Evolutionary conservation across 2,888 invertebrate species (phyloP).

Genomic region (Phoronis australis): DNA sequence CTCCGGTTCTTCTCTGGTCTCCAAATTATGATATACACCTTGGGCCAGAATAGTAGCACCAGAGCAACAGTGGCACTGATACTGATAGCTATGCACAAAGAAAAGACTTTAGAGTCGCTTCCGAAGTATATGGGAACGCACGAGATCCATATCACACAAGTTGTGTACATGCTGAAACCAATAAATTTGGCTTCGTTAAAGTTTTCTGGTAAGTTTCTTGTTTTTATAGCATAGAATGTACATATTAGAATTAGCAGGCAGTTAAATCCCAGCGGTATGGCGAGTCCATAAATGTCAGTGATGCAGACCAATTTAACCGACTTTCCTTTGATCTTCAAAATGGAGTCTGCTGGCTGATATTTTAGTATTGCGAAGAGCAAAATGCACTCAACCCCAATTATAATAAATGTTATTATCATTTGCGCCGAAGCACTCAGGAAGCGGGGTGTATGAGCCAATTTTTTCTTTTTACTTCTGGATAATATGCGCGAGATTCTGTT

Average conservation of each 20-base stretch:
- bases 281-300: slow-evolving; percentile 57
- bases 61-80: slow-evolving; percentile 69
- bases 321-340: slow-evolving; percentile 45
- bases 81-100: slow-evolving; percentile 67
- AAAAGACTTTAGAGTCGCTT: slow-evolving; percentile 61
- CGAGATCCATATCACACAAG: slow-evolving; percentile 95
- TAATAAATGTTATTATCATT: slow-evolving; percentile 73
- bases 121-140: slow-evolving; percentile 97
- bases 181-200: slow-evolving; percentile 75
- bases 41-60: slow-evolving; percentile 69
- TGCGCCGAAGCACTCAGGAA: slow-evolving; percentile 64
- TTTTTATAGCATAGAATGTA: slow-evolving; percentile 78
- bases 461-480: slow-evolving; percentile 92
- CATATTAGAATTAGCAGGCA: slow-evolving; percentile 70
- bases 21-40: slow-evolving; percentile 70
- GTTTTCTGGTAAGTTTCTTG: slow-evolving; percentile 92
- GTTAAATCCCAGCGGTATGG: slow-evolving; percentile 79
- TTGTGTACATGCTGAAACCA: slow-evolving; percentile 99
- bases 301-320: slow-evolving; percentile 64
- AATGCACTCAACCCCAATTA: slow-evolving; percentile 81
- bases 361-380: slow-evolving; percentile 62
- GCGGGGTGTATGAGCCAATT: slow-evolving; percentile 78
- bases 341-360: slow-evolving; percentile 60
- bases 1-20: slow-evolving; percentile 73
- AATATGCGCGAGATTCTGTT: slow-evolving; percentile 94